phyloP scores from a whole-genome alignment of 2,113 vertebrate genomes.

The Pedetes capensis region DNA sequence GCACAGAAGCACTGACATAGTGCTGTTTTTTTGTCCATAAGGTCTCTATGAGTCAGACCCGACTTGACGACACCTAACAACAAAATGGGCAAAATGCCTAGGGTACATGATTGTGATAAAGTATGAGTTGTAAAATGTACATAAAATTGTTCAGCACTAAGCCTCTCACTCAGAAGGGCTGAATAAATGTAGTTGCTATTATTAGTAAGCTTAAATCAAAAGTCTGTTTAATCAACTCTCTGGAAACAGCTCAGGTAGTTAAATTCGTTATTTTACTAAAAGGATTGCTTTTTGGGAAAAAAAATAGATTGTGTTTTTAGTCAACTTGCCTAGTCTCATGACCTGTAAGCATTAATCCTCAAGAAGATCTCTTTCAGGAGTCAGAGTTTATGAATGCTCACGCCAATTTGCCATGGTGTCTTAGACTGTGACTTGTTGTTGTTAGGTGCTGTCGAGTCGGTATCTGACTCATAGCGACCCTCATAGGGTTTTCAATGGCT shows the following conservation, averaged over 20 bases:
- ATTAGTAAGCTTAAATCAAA: background rate
- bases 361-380: background rate
- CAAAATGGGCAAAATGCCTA: background rate
- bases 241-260: background rate
- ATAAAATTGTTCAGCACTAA: background rate
- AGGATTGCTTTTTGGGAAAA: background rate
- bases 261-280: background rate
- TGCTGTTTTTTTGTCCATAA: too few species aligned
- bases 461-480: too few species aligned
- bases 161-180: background rate
- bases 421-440: background rate
- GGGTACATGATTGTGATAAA: background rate
- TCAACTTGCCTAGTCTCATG: background rate
- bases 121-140: background rate
- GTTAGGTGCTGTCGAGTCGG: too few species aligned
- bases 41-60: too few species aligned
- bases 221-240: background rate
- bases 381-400: background rate
- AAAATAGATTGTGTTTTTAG: background rate
- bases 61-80: too few species aligned
- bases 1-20: too few species aligned
- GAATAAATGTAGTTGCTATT: background rate
- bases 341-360: background rate
- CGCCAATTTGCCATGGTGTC: background rate
- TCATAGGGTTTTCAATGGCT: too few species aligned